A percentile compares a stretch with the other conserved stretches of the same genome.
phyloP scores from a whole-genome alignment of 30 jellyfish, hydroid and myxozoan species.

The Pseudorhiza aurosa region DNA sequence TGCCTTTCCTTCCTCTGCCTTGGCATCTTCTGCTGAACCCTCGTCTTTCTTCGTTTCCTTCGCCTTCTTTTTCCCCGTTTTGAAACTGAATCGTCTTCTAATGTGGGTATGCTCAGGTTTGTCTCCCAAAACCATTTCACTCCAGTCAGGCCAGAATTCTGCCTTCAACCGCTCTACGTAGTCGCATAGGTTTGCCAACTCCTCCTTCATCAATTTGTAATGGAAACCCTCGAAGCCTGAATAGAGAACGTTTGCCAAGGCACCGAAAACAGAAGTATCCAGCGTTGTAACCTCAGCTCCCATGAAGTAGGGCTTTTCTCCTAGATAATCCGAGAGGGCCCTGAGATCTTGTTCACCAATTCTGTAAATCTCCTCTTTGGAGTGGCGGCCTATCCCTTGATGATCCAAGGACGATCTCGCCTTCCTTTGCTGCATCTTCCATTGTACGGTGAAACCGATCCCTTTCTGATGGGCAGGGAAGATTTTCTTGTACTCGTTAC shows the following conservation, averaged over 20 bases:
- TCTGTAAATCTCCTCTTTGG: constrained; percentile 85
- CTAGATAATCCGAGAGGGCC: constrained; percentile 88
- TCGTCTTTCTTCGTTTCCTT: constrained; percentile 69
- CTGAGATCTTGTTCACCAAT: constrained; percentile 88
- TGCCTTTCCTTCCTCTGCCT: constrained; percentile 54
- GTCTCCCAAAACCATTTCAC: constrained; percentile 87
- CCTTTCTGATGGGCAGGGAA: constrained; percentile 67
- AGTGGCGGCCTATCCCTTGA: constrained; percentile 96
- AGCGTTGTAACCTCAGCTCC: constrained; percentile 81
- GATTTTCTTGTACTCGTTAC: constrained; percentile 78
- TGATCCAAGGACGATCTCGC: constrained; percentile 73
- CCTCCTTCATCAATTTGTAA: constrained; percentile 64
- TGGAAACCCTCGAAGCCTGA: constrained; percentile 78
- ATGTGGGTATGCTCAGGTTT: constrained; percentile 83
- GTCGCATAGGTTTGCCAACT: constrained; percentile 59
- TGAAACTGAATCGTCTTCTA: constrained; percentile 77
- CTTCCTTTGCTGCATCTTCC: constrained; percentile 88
- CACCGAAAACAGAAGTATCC: constrained; percentile 89
- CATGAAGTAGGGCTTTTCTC: constrained; percentile 78
- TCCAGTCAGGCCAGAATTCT: constrained; percentile 92
- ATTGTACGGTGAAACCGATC: constrained; percentile 73
- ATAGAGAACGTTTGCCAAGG: constrained; percentile 69
- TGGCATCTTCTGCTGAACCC: constrained; percentile 35
- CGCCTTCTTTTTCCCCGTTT: constrained; percentile 74
- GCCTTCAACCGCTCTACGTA: constrained; percentile 84